Percentiles rank a stretch among this genome's conserved stretches.
These are phyloP conservation scores for Scleropages formosus DNA, from an alignment of 2,797 vertebrate genomes.

Conservation along the genomic window DNA sequence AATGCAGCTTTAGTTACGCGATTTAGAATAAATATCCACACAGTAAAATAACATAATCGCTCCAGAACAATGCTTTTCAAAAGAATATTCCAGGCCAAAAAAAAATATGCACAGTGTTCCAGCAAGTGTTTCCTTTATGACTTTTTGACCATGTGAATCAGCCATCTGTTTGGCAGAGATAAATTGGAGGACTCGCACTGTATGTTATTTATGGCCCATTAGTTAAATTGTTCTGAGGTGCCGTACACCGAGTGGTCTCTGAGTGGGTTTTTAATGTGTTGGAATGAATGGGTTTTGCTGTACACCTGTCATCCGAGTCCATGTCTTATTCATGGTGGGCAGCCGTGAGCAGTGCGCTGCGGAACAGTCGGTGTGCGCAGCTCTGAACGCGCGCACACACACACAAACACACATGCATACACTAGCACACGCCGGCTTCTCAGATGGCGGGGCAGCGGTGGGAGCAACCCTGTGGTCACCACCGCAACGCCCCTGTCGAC, in stretches of 20 bases:
- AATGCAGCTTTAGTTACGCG: background rate
- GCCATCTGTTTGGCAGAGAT: conserved; percentile 16
- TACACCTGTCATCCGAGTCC: conserved; percentile 13
- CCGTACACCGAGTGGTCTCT: background rate
- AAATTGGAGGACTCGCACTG: background rate
- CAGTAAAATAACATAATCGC: conserved; percentile 15
- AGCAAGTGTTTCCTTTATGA: background rate
- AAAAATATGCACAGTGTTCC: background rate
- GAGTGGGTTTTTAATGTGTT: background rate
- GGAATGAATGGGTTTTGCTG: background rate
- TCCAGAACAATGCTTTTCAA: background rate
- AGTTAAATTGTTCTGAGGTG: conserved; percentile 21
- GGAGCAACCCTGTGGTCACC: background rate
- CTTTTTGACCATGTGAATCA: background rate
- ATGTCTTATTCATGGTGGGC: conserved; percentile 5
- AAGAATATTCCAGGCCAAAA: background rate
- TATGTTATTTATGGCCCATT: conserved; percentile 12
- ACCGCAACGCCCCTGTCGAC: background rate
- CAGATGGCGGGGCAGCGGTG: too few species aligned
- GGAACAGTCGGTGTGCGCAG: background rate
- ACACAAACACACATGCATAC: too few species aligned
- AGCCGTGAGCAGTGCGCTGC: too few species aligned
- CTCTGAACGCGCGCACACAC: background rate
- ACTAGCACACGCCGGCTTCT: background rate
- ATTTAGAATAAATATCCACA: background rate